phyloP scores from a whole-genome alignment of 1,140 invertebrate species.

The Leguminivora glycinivorella region DNA sequence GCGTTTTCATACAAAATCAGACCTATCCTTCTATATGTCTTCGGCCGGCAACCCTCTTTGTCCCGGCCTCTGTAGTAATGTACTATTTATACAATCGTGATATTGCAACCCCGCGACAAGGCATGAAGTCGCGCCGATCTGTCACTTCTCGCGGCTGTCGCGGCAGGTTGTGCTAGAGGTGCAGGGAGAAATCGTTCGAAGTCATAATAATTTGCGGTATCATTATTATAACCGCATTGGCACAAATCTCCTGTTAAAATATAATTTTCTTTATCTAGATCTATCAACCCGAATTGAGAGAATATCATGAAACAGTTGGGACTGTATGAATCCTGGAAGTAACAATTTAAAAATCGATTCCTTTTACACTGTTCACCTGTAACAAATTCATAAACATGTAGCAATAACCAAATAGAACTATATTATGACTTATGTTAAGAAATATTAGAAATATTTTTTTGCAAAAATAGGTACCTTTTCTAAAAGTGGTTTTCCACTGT shows the following conservation, averaged over 20 bases:
- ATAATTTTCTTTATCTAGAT: neutral
- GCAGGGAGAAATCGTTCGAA: slow-evolving; percentile 1
- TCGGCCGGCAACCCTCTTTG: too few relatives aligned
- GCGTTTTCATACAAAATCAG: too few relatives aligned
- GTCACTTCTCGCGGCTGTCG: too few relatives aligned
- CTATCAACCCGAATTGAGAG: slow-evolving; percentile 7
- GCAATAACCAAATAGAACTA: slow-evolving; percentile 4
- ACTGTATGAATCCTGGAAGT: slow-evolving; percentile 1
- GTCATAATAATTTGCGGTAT: neutral
- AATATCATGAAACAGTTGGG: neutral
- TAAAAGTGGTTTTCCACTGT: slow-evolving; percentile 3
- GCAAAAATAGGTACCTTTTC: neutral
- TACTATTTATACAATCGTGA: too few relatives aligned
- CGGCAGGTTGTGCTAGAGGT: too few relatives aligned
- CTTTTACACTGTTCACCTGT: slow-evolving; percentile 6
- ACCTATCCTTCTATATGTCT: too few relatives aligned
- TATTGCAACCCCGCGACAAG: too few relatives aligned
- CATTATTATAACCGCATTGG: neutral
- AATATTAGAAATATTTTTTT: neutral
- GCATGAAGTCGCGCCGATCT: too few relatives aligned
- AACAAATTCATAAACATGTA: slow-evolving; percentile 8
- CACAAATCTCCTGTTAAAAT: slow-evolving; percentile 4
- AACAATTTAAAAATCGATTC: slow-evolving; percentile 14
- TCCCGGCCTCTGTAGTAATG: too few relatives aligned
- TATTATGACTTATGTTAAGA: neutral